Conservation (phyloP, 2,797 vertebrate species). For the Zenarchopterus dispar region DNA sequence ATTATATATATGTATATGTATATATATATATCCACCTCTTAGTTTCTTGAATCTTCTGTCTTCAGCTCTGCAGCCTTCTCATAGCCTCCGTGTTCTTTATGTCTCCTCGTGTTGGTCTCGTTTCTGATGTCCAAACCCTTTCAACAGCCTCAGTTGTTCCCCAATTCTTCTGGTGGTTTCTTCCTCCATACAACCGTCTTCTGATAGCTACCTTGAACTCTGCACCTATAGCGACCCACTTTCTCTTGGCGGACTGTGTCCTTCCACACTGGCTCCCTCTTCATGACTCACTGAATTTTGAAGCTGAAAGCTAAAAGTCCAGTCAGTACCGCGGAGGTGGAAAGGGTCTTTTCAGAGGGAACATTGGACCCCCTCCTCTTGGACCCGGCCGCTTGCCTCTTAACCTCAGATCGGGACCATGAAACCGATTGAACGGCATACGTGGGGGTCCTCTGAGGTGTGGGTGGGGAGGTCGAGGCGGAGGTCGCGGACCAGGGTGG, state of each 20-base stretch:
- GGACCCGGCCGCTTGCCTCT: conserved; percentile 87
- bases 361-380: conserved; percentile 84
- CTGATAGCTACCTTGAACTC: conserved; percentile 13
- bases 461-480: conserved; percentile 65
- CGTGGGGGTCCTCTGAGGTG: conserved; percentile 64
- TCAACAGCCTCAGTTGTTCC: conserved; percentile 12
- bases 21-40: conserved; percentile 82
- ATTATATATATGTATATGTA: conserved; percentile 60
- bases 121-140: conserved; percentile 1
- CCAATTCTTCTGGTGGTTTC: conserved; percentile 22
- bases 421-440: conserved; percentile 75
- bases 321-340: conserved; percentile 90
- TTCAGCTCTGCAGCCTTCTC: conserved; percentile 60
- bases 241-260: conserved; percentile 11
- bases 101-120: conserved; percentile 29
- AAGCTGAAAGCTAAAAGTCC: neutral
- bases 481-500: conserved; percentile 64
- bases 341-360: conserved; percentile 91
- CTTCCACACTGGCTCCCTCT: neutral
- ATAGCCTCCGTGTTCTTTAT: conserved; percentile 44
- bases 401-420: conserved; percentile 78
- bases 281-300: conserved; percentile 17
- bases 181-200: conserved; percentile 13
- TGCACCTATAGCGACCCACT: conserved; percentile 29
- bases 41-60: conserved; percentile 78